phyloP scores from a whole-genome alignment of 2,888 invertebrate species.

The Alloplasta piceator region DNA sequence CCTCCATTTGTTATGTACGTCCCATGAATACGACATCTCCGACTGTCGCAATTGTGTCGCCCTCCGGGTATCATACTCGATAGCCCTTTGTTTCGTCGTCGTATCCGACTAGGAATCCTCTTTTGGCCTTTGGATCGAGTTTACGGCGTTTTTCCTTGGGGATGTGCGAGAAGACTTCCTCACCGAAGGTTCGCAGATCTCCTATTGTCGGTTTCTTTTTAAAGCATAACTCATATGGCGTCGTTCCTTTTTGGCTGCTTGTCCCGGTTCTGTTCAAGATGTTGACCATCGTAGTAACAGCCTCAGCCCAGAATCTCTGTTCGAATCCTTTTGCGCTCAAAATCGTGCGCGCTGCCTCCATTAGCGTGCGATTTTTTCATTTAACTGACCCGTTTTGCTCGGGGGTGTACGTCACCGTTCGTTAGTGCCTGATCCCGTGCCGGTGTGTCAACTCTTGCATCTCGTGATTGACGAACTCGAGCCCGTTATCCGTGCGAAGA shows the following conservation, averaged over 20 bases:
- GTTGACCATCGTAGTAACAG: conserved; percentile 35
- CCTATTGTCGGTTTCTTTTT: conserved; percentile 12
- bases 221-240: conserved; percentile 44
- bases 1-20: conserved; percentile 4
- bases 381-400: conserved; percentile 15
- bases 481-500: conserved; percentile 45
- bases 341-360: conserved; percentile 53
- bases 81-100: conserved; percentile 28
- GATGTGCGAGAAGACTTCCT: conserved; percentile 38
- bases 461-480: conserved; percentile 47
- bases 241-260: conserved; percentile 10
- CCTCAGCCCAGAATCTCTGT: conserved; percentile 34
- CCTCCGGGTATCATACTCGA: conserved; percentile 37
- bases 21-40: conserved; percentile 17
- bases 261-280: conserved; percentile 38
- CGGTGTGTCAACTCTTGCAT: conserved; percentile 8
- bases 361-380: conserved; percentile 22
- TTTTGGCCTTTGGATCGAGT: conserved; percentile 39
- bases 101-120: conserved; percentile 34
- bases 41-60: neutral
- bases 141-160: conserved; percentile 37
- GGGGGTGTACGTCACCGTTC: conserved; percentile 7
- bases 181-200: conserved; percentile 19
- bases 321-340: conserved; percentile 41
- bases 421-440: neutral